A percentile compares a stretch with the other conserved stretches of the same genome.
These are phyloP conservation scores for Sciurus vulgaris DNA, from an alignment of 2,797 vertebrate genomes.

Conservation along the genomic window DNA sequence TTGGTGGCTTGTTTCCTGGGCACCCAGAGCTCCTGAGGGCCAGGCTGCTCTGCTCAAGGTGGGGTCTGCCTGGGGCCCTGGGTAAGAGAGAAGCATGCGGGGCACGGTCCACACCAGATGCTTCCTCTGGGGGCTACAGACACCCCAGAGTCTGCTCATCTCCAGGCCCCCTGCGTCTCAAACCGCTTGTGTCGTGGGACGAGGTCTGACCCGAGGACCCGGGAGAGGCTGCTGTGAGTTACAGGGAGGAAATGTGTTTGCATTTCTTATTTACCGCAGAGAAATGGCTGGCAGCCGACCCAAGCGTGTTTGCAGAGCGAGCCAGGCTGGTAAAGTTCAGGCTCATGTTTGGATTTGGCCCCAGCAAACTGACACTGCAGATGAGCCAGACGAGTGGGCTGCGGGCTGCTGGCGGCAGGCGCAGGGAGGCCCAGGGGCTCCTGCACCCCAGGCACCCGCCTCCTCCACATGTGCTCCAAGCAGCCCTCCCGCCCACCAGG, in stretches of 20 bases:
- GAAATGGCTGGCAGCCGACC: slow-evolving; percentile 82
- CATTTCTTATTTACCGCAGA: slow-evolving; percentile 81
- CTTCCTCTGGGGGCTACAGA: neutral
- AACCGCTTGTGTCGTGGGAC: accelerated
- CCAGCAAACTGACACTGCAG: slow-evolving; percentile 84
- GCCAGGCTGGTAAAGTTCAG: slow-evolving; percentile 86
- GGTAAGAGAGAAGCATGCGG: neutral
- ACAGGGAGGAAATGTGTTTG: neutral
- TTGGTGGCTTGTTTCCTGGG: accelerated
- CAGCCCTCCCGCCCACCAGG: accelerated
- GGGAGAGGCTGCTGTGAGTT: no score
- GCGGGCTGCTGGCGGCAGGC: slow-evolving; percentile 80
- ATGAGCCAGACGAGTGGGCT: slow-evolving; percentile 76
- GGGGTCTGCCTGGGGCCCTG: neutral
- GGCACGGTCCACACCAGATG: no score
- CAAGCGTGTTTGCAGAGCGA: slow-evolving; percentile 84
- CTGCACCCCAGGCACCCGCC: accelerated
- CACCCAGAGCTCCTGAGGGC: accelerated
- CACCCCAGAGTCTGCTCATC: neutral
- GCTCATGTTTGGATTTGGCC: slow-evolving; percentile 85
- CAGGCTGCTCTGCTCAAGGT: accelerated
- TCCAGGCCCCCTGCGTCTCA: neutral
- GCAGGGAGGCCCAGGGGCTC: neutral
- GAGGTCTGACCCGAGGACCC: accelerated
- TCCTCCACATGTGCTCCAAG: neutral